Evolutionary conservation across 2,113 vertebrate genomes (phyloP).

Genomic region (Ursus arctos): DNA sequence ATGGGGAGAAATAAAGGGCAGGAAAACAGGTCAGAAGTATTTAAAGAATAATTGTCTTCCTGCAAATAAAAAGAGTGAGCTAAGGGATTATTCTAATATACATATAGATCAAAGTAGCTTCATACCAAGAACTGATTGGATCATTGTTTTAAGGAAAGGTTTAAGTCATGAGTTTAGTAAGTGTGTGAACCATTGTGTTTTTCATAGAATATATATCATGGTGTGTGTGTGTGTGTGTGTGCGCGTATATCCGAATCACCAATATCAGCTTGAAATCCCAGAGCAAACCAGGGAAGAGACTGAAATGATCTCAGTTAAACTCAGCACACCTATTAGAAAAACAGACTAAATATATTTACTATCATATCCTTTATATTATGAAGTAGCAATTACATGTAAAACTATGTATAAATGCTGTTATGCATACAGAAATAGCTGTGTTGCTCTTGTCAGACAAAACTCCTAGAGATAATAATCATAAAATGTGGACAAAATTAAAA

Average conservation of each 20-base stretch:
- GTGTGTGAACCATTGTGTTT: background rate
- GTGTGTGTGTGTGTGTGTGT: background rate
- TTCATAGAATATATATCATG: background rate
- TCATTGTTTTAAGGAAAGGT: background rate
- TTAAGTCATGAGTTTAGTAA: background rate
- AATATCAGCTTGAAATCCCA: background rate
- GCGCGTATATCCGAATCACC: background rate
- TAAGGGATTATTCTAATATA: background rate
- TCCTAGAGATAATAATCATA: background rate
- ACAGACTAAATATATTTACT: background rate
- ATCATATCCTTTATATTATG: background rate
- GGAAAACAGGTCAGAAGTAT: background rate
- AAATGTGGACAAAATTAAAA: background rate
- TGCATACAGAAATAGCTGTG: background rate
- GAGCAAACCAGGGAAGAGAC: background rate
- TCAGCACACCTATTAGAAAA: background rate
- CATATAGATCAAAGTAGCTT: background rate
- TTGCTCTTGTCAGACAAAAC: background rate
- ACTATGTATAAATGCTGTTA: background rate
- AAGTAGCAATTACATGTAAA: background rate
- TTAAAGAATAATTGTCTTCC: background rate
- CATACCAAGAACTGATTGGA: background rate
- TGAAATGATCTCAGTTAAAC: background rate
- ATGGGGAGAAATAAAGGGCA: background rate
- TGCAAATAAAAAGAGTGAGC: background rate